A percentile compares a stretch with the other conserved stretches of the same genome.
Evolutionary conservation across 2,113 vertebrate species (phyloP).

Genomic region (Phaethornis superciliosus): DNA sequence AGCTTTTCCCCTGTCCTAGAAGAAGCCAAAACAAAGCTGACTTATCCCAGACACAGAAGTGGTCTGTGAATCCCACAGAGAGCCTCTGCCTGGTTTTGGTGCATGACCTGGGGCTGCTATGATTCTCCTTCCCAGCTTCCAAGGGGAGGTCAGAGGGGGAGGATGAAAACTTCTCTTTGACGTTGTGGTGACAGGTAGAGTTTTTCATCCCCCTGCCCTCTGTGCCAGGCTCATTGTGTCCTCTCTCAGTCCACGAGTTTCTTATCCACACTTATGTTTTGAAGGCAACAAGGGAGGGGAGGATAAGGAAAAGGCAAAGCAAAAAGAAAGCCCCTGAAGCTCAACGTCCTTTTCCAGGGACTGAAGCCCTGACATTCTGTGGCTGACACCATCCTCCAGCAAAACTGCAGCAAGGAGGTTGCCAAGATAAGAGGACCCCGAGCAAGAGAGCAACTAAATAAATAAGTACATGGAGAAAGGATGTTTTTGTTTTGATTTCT

Average conservation of each 20-base stretch:
- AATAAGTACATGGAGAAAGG: conserved; percentile 47
- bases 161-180: conserved; percentile 4
- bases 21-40: conserved; percentile 55
- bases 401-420: background rate
- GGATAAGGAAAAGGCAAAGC: background rate
- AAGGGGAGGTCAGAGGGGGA: background rate
- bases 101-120: background rate
- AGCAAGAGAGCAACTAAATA: conserved; percentile 43
- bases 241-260: background rate
- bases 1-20: background rate
- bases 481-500: conserved; percentile 74
- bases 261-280: background rate
- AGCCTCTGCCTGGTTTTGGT: background rate
- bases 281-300: background rate
- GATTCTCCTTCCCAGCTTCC: background rate
- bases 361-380: background rate
- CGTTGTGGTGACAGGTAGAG: background rate
- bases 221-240: background rate
- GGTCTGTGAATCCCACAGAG: background rate
- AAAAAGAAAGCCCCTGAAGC: background rate
- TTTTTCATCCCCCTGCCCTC: background rate
- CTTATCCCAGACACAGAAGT: conserved; percentile 36
- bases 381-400: background rate
- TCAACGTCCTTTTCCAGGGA: background rate
- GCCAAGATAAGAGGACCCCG: conserved; percentile 45